These are phyloP conservation scores for Psittacula derbiana DNA, from an alignment of 2,797 vertebrate species.

Conservation along the genomic window DNA sequence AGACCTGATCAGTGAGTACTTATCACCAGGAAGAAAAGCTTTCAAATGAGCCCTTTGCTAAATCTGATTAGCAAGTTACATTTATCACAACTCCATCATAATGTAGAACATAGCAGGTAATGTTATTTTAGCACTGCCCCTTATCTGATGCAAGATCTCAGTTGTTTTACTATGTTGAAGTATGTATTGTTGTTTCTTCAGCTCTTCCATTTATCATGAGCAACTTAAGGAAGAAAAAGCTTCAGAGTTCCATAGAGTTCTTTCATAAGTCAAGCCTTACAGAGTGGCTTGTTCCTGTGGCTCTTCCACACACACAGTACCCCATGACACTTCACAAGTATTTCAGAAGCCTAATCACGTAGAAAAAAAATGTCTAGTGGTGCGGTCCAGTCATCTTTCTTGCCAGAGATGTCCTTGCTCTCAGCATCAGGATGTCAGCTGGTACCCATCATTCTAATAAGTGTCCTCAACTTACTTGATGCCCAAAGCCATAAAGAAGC, in stretches of 20 bases:
- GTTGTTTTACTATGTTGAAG: not conserved
- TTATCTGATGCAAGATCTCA: not conserved
- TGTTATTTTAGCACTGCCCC: not conserved
- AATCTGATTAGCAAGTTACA: not conserved
- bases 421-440: not conserved
- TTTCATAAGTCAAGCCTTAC: not conserved
- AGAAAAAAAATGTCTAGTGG: not conserved
- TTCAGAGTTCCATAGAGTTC: not conserved
- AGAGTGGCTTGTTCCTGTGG: not conserved
- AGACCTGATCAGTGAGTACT: not conserved
- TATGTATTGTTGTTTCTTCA: not conserved
- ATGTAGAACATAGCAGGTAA: not conserved
- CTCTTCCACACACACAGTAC: not conserved
- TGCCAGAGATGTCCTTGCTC: not conserved
- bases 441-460: not conserved
- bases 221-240: not conserved
- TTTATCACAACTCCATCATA: not conserved
- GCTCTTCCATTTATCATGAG: not conserved
- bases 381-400: not conserved
- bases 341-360: not conserved
- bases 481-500: not conserved
- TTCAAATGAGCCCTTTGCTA: not conserved
- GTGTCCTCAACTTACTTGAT: not conserved
- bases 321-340: not conserved
- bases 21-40: not conserved